These are phyloP conservation scores for Xiphophorus birchmanni DNA, from an alignment of 2,797 vertebrate genomes.

Conservation along the genomic window DNA sequence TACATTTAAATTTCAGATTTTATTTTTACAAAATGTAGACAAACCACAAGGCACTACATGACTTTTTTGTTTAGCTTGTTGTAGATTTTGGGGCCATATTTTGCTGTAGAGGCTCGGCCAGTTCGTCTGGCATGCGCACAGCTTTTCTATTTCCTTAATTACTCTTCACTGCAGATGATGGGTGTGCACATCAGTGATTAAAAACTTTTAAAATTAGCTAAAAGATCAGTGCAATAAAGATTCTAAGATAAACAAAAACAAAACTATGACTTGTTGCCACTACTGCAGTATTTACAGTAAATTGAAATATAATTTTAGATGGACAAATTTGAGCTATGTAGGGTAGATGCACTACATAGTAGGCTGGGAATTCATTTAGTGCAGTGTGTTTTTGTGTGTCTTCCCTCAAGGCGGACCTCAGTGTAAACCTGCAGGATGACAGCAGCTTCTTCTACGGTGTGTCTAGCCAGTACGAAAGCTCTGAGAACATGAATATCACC, in stretches of 20 bases:
- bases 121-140: background rate
- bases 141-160: background rate
- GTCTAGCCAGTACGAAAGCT: conserved; percentile 95
- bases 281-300: background rate
- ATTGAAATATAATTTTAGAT: background rate
- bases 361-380: background rate
- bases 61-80: background rate
- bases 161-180: background rate
- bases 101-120: background rate
- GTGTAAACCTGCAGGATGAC: conserved; percentile 91
- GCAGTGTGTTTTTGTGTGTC: conserved; percentile 17
- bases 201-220: background rate
- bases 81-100: background rate
- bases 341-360: background rate
- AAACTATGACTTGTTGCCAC: background rate
- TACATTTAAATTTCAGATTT: background rate
- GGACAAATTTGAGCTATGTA: background rate
- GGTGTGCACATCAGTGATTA: background rate
- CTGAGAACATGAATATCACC: conserved; percentile 95
- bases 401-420: conserved; percentile 88
- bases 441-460: conserved; percentile 95
- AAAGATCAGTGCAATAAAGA: background rate
- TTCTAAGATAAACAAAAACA: background rate
- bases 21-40: background rate
- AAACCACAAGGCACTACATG: background rate